Evolutionary conservation across 2,113 vertebrate species (phyloP).

Genomic region (Vidua macroura): DNA sequence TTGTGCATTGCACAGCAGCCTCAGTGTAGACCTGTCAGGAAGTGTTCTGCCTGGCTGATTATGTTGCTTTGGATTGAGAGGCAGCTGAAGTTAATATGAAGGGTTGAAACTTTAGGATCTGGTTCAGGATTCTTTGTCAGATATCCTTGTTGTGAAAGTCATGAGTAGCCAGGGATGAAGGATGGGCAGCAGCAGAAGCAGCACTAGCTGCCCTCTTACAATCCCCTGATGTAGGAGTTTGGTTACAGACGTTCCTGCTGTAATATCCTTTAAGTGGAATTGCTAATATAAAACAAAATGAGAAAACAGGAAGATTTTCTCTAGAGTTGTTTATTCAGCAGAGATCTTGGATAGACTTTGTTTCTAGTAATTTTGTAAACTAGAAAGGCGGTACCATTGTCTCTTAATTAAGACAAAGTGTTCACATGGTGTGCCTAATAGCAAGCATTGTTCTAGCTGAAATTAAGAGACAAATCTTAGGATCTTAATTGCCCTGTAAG

Average conservation of each 20-base stretch:
- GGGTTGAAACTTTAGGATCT: not conserved
- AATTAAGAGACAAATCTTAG: not conserved
- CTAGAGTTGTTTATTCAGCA: not conserved
- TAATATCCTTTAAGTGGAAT: not conserved
- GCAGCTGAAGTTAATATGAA: not conserved
- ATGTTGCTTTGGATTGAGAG: not conserved
- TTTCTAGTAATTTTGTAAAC: not conserved
- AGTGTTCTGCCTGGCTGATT: not conserved
- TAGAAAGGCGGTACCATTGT: not conserved
- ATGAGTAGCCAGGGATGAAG: rapidly evolving
- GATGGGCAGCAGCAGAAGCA: not conserved
- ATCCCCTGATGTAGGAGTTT: not conserved
- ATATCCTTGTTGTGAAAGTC: not conserved
- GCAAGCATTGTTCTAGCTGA: not conserved
- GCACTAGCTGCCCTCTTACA: not conserved
- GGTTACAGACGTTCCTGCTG: not conserved
- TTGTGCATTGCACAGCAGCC: not conserved
- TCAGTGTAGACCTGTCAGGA: rapidly evolving
- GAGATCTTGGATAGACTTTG: not conserved
- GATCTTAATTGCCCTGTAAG: not conserved
- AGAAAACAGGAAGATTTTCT: not conserved
- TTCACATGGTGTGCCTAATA: not conserved
- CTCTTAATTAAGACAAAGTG: not conserved
- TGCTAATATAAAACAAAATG: not conserved
- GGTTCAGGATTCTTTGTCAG: not conserved